Conservation (phyloP, 1,140 invertebrate species). For the Drosophila virilis region DNA sequence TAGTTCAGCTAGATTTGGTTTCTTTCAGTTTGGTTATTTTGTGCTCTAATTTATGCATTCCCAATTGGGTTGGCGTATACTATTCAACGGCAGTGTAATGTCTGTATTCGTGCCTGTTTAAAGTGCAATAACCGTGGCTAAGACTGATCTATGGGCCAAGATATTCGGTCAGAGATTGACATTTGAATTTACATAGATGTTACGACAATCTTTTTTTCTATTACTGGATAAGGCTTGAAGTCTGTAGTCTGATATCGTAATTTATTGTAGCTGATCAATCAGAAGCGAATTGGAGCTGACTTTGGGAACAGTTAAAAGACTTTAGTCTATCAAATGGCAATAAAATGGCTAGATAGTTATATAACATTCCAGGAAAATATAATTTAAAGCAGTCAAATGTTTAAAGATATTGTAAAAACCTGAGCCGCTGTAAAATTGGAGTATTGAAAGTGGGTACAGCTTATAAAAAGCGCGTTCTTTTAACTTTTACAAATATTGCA, state of each 20-base stretch:
- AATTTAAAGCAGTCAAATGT: too few species aligned
- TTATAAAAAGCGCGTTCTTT: too few species aligned
- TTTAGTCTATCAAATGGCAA: conserved; percentile 22
- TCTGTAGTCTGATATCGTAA: conserved; percentile 43
- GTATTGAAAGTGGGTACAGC: too few species aligned
- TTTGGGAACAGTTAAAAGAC: conserved; percentile 5
- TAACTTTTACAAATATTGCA: too few species aligned
- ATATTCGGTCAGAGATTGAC: conserved; percentile 31
- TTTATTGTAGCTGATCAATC: conserved; percentile 49
- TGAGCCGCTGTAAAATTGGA: too few species aligned
- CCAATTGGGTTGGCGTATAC: conserved; percentile 57
- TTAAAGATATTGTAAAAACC: too few species aligned
- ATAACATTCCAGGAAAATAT: too few species aligned
- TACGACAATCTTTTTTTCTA: conserved; percentile 25
- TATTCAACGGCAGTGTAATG: conserved; percentile 80
- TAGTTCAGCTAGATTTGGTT: conserved; percentile 22
- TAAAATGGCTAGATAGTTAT: background rate
- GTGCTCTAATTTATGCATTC: conserved; percentile 73
- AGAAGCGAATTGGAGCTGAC: conserved; percentile 34
- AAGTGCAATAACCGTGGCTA: conserved; percentile 74
- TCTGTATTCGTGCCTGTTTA: conserved; percentile 74
- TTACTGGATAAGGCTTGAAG: conserved; percentile 33
- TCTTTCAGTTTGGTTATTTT: conserved; percentile 24
- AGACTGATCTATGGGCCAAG: conserved; percentile 71
- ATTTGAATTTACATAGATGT: conserved; percentile 32